These are phyloP conservation scores for Gopherus evgoodei DNA, from an alignment of 2,113 vertebrate species.

Conservation along the genomic window DNA sequence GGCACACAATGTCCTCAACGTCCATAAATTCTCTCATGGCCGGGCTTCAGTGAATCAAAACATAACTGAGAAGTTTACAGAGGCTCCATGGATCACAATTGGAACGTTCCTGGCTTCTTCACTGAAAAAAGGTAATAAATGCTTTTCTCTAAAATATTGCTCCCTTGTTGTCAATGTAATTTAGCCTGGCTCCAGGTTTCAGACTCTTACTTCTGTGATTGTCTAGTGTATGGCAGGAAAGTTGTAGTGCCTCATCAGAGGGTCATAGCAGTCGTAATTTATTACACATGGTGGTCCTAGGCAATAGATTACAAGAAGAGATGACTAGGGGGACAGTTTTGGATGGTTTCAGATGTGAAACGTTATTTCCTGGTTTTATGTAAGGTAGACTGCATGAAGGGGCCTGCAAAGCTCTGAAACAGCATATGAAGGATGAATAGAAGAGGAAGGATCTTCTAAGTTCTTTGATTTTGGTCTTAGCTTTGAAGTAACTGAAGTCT, in stretches of 20 bases:
- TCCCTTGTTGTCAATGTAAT: background rate
- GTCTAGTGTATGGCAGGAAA: background rate
- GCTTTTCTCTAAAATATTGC: constrained; percentile 25
- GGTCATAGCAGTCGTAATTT: background rate
- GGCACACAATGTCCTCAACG: background rate
- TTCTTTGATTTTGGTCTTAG: background rate
- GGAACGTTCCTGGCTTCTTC: background rate
- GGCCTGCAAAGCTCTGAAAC: background rate
- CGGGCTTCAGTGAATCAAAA: constrained; percentile 12
- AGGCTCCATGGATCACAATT: background rate
- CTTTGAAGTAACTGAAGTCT: background rate
- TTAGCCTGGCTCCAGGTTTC: constrained; percentile 28
- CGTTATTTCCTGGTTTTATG: background rate
- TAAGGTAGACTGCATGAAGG: accelerated
- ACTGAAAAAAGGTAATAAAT: background rate
- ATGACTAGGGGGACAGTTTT: background rate
- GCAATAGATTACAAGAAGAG: background rate
- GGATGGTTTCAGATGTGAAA: background rate
- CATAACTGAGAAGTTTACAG: background rate
- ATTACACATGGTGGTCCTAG: background rate
- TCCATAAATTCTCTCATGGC: background rate
- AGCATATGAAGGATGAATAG: background rate
- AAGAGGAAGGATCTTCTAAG: background rate
- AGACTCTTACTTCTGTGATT: background rate
- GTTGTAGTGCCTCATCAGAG: background rate